Evolutionary conservation across 2,797 vertebrate genomes (phyloP).

Genomic region (Tamandua tetradactyla): DNA sequence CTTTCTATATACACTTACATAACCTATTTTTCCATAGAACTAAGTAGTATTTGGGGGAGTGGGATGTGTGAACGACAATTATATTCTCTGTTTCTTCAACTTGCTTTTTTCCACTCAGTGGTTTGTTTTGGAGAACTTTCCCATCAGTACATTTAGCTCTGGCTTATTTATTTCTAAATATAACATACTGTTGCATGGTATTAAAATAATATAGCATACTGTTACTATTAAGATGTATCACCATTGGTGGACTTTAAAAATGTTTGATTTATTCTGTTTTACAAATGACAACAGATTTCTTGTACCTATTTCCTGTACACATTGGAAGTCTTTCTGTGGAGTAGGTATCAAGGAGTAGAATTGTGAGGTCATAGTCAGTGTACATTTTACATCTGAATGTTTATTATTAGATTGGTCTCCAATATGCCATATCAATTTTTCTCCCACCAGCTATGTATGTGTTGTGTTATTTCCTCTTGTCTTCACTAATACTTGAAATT

Average conservation of each 20-base stretch:
- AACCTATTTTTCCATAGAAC: not conserved
- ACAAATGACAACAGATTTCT: not conserved
- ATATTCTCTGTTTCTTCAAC: not conserved
- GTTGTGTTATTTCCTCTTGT: not conserved
- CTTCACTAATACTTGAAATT: not conserved
- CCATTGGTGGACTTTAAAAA: not conserved
- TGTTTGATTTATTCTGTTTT: not conserved
- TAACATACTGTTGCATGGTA: not conserved
- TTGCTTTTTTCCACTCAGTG: not conserved
- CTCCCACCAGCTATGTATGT: not conserved
- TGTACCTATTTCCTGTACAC: not conserved
- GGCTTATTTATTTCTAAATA: not conserved
- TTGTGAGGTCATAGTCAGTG: not conserved
- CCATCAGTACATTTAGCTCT: not conserved
- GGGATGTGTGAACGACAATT: not conserved
- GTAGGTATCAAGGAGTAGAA: not conserved
- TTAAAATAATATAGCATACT: not conserved
- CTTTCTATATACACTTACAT: not conserved
- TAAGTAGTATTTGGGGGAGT: not conserved
- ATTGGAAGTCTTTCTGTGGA: not conserved
- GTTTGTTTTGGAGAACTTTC: not conserved
- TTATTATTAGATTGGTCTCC: not conserved
- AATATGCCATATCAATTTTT: not conserved
- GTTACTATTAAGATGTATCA: not conserved
- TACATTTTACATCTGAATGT: not conserved